A percentile compares a stretch with the other conserved stretches of the same genome.
These are phyloP conservation scores for Pristionchus entomophagus DNA, from an alignment of 2,888 invertebrate genomes.

Conservation along the genomic window DNA sequence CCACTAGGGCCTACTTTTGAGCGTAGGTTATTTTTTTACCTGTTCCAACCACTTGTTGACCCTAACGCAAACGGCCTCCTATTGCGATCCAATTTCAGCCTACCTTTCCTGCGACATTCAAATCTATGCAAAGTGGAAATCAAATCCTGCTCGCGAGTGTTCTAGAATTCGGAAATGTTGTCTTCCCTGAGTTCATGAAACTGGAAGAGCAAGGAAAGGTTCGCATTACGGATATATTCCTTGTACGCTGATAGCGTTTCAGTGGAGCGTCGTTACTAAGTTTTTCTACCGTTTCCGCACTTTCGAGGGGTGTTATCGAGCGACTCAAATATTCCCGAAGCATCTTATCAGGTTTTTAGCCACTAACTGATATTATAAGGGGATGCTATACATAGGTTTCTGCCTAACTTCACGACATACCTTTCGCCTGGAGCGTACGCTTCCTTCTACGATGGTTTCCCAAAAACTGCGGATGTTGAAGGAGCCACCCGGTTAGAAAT, in stretches of 20 bases:
- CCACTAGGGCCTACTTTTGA: no score
- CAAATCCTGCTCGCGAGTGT: not conserved
- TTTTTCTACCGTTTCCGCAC: conserved; percentile 25
- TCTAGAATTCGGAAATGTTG: not conserved
- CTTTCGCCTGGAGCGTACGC: not conserved
- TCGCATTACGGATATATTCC: no score
- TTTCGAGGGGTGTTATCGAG: not conserved
- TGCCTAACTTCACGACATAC: not conserved
- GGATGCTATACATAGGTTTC: not conserved
- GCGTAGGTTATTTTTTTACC: no score
- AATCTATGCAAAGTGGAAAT: not conserved
- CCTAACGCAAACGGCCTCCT: no score
- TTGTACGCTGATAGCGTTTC: no score
- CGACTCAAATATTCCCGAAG: not conserved
- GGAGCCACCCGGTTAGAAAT: not conserved
- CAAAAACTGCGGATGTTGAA: not conserved
- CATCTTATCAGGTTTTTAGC: not conserved
- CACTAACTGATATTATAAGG: no score
- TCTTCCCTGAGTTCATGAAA: not conserved
- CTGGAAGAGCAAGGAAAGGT: not conserved
- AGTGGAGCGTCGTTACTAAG: not conserved
- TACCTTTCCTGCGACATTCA: not conserved
- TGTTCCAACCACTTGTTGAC: no score
- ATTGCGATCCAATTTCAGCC: not conserved
- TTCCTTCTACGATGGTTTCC: not conserved